Conservation (phyloP, 2,888 invertebrate species). For the Zygaena filipendulae region DNA sequence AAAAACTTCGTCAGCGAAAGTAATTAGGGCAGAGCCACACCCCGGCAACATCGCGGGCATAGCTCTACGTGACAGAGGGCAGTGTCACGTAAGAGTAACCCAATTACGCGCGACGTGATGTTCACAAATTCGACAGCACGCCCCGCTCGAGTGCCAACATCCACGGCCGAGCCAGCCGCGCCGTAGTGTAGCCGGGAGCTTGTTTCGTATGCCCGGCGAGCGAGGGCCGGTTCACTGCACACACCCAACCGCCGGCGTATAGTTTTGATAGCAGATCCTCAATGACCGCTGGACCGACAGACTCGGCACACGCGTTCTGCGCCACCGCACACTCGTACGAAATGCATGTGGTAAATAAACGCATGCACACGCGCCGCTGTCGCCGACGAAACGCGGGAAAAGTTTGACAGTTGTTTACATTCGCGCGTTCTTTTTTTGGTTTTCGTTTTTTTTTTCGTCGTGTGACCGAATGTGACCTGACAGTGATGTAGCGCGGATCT, state of each 20-base stretch:
- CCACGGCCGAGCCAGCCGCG: constrained; percentile 16
- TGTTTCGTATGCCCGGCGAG: constrained; percentile 55
- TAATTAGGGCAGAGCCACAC: constrained; percentile 60
- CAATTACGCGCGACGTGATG: constrained; percentile 61
- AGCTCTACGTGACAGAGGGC: constrained; percentile 38
- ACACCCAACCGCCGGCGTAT: constrained; percentile 45
- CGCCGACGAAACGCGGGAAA: constrained; percentile 38
- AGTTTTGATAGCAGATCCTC: constrained; percentile 57
- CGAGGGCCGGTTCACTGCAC: constrained; percentile 54
- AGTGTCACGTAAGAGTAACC: constrained; percentile 63
- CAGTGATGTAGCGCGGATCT: constrained; percentile 19
- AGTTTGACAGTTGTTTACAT: constrained; percentile 31
- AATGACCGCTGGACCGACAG: constrained; percentile 75
- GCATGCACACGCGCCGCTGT: constrained; percentile 36
- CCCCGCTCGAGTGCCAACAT: constrained; percentile 22
- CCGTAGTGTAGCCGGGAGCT: constrained; percentile 25
- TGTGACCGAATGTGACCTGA: constrained; percentile 15
- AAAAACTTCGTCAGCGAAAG: constrained; percentile 40
- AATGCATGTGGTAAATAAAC: constrained; percentile 55
- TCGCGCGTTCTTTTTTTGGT: constrained; percentile 32
- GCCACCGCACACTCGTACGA: constrained; percentile 28
- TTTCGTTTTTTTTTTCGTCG: constrained; percentile 12
- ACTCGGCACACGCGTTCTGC: constrained; percentile 68
- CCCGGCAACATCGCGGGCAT: constrained; percentile 30
- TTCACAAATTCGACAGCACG: constrained; percentile 47